A percentile compares a stretch with the other conserved stretches of the same genome.
These are phyloP conservation scores for Bombus breviceps DNA, from an alignment of 1,140 invertebrate species.

Conservation along the genomic window DNA sequence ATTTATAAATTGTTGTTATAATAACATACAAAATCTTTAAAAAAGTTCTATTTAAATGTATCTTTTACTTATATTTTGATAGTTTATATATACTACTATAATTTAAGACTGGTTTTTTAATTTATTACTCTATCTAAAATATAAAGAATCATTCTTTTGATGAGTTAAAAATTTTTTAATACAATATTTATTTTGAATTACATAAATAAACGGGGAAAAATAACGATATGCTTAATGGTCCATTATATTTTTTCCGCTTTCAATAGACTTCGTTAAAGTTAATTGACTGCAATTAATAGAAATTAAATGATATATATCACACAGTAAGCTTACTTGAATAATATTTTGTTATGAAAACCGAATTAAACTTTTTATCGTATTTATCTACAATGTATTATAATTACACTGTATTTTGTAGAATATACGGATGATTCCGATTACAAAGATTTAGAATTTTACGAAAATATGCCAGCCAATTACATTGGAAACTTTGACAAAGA, in stretches of 20 bases:
- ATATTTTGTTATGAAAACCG: background rate
- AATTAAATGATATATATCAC: slow-evolving; percentile 35
- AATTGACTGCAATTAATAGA: slow-evolving; percentile 54
- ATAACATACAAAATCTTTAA: background rate
- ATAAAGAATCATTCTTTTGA: background rate
- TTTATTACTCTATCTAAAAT: background rate
- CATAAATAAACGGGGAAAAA: background rate
- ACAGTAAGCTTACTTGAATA: background rate
- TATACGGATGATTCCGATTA: slow-evolving; percentile 74
- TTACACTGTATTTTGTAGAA: slow-evolving; percentile 57
- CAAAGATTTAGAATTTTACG: slow-evolving; percentile 69
- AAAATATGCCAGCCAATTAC: slow-evolving; percentile 59
- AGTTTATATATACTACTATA: background rate
- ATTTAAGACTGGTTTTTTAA: background rate
- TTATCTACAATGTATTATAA: background rate
- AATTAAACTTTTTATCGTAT: background rate
- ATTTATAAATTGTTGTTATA: background rate
- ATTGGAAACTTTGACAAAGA: slow-evolving; percentile 40
- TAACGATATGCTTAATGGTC: background rate
- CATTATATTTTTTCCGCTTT: slow-evolving; percentile 12
- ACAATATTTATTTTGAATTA: background rate
- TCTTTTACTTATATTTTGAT: background rate
- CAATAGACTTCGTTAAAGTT: slow-evolving; percentile 43
- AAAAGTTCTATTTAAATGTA: background rate
- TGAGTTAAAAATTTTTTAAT: background rate